A percentile compares a stretch with the other conserved stretches of the same genome.
Conservation (phyloP, 1,140 invertebrate genomes). For the Trichogramma pretiosum region DNA sequence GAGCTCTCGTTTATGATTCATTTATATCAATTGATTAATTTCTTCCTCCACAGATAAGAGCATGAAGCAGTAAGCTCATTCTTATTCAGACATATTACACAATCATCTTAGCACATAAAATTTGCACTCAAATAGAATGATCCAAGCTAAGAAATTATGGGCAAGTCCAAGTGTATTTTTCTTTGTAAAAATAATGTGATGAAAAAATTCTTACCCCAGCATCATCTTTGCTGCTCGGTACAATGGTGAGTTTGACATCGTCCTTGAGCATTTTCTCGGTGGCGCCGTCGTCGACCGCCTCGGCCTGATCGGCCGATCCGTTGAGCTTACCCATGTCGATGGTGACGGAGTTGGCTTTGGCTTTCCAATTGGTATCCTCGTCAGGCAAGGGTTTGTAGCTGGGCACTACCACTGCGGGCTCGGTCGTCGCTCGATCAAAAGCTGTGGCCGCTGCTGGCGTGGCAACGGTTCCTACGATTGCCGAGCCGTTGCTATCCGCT, state of each 20-base stretch:
- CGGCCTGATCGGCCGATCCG: slow-evolving; percentile 31
- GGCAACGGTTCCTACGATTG: slow-evolving; percentile 12
- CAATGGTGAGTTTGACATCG: slow-evolving; percentile 47
- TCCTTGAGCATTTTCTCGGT: slow-evolving; percentile 60
- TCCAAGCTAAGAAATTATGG: too few species aligned
- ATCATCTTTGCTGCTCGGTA: slow-evolving; percentile 49
- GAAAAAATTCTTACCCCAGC: slow-evolving; percentile 36
- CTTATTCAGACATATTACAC: too few species aligned
- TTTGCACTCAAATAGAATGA: too few species aligned
- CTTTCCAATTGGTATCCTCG: slow-evolving; percentile 35
- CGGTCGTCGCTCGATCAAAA: too few species aligned
- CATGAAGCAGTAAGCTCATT: too few species aligned
- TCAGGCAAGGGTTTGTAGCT: slow-evolving; percentile 54
- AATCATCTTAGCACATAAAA: too few species aligned
- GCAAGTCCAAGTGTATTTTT: too few species aligned
- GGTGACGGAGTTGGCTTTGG: slow-evolving; percentile 5
- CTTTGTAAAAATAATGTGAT: background rate
- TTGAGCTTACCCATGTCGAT: slow-evolving; percentile 38
- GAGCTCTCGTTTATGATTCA: too few species aligned
- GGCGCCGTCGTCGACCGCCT: slow-evolving; percentile 47
- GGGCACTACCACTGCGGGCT: slow-evolving; percentile 26
- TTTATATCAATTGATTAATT: too few species aligned
- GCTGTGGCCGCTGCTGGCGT: slow-evolving; percentile 17
- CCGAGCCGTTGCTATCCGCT: slow-evolving; percentile 27
- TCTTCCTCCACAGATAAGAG: too few species aligned